Base-by-base conservation (phyloP, 2,113 vertebrate genomes). In the Oenanthe melanoleuca region DNA sequence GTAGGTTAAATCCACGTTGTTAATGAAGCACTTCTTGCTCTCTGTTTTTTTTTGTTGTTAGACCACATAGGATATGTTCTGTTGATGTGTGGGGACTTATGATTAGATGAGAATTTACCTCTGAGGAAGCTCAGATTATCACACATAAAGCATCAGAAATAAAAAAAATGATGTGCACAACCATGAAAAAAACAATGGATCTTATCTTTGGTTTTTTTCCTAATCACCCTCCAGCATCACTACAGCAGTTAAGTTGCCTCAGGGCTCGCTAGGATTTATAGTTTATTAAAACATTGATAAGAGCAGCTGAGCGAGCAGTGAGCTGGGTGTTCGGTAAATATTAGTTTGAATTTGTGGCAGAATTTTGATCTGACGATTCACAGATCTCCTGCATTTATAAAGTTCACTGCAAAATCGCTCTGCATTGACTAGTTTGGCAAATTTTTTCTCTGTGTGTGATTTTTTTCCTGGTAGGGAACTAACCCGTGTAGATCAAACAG, bases 41-140 rank as follows among this genome's bases (percentile, higher is more conserved):
- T 95, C 73, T 93, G 33, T 25, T 92, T 92, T 92, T 71, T 61
- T 71, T 53, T 95, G 89, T 96, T 97, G 91, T 92, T 96, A 95
- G 94, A 96, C 94, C 95, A 97, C 95, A 96, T 95, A 96, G 96
- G 96, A 97, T 91, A 96, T 80, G 86, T 95, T 96, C 95, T 97
- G 95, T 96, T 97, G 96, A 97, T 97, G 93, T 96, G 96, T 93
- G 81, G 95, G 90, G 97, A 97, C 79, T 97, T 88, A 88, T 86
- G 97, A 97, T 97, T 97, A 97, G 96, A 97, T 95, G 95, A 96
- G 94, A 97, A 97, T 95, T 97, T 97, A 97, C 95, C 96, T 96
- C 97, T 97, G 95, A 97, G 96, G 96, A 96, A 97, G 96, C 92
- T 96, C 72, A 89, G 89, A 96, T 97, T 97, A 97, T 97, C 96